phyloP scores from a whole-genome alignment of 92 coral and sea anemone species.

The Isaurus tuberculatus region DNA sequence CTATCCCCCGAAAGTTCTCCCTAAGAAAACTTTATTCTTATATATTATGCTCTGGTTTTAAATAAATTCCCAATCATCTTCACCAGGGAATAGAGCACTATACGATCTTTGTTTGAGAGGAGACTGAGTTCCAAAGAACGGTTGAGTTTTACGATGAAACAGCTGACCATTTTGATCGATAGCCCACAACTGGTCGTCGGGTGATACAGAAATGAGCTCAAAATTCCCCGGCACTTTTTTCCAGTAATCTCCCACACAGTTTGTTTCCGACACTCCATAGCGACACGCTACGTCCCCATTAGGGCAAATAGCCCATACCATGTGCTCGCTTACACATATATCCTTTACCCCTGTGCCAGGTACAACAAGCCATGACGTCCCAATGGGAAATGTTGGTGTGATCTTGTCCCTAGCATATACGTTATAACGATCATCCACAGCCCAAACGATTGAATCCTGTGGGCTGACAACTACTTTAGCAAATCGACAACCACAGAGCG shows the following conservation, averaged over 20 bases:
- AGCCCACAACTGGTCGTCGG: constrained; percentile 94
- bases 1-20: too few relatives aligned
- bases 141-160: constrained; percentile 88
- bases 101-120: constrained; percentile 81
- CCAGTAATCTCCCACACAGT: constrained; percentile 95
- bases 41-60: constrained; percentile 6
- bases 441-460: constrained; percentile 94
- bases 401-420: constrained; percentile 92
- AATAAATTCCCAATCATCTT: constrained; percentile 88
- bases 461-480: constrained; percentile 88
- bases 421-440: constrained; percentile 83
- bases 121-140: constrained; percentile 87
- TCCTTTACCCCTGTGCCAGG: constrained; percentile 85
- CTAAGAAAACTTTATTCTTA: too few relatives aligned
- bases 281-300: constrained; percentile 93
- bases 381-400: constrained; percentile 83
- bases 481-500: constrained; percentile 73
- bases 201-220: constrained; percentile 87
- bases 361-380: constrained; percentile 86
- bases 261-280: constrained; percentile 80
- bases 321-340: constrained; percentile 74
- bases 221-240: constrained; percentile 94
- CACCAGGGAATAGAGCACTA: constrained; percentile 80
- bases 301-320: constrained; percentile 90
- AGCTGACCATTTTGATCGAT: constrained; percentile 86